Evolutionary conservation across 2,888 invertebrate species (phyloP).

Genomic region (Cryptus armator): DNA sequence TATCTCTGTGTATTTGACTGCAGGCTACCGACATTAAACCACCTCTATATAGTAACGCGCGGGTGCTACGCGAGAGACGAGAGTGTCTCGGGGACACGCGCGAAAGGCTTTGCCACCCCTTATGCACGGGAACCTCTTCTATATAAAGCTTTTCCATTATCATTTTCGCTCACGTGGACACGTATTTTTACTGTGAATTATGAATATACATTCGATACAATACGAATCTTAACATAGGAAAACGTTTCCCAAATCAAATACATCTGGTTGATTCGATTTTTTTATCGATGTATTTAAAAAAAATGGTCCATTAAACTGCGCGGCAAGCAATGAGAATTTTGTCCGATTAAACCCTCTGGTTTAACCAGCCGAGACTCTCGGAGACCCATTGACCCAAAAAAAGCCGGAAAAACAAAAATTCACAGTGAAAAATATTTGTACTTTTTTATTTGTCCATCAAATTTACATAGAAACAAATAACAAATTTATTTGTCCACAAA

Average conservation of each 20-base stretch:
- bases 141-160: constrained; percentile 20
- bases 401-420: too few species aligned
- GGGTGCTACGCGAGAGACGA: constrained; percentile 1
- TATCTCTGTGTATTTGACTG: constrained; percentile 64
- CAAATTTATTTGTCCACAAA: too few species aligned
- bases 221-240: neutral
- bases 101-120: constrained; percentile 51
- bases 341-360: too few species aligned
- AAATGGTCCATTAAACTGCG: too few species aligned
- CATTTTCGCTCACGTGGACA: constrained; percentile 50
- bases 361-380: too few species aligned
- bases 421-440: too few species aligned
- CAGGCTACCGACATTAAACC: constrained; percentile 65
- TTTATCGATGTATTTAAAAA: neutral
- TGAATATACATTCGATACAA: constrained; percentile 49
- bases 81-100: constrained; percentile 53
- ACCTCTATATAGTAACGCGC: constrained; percentile 31
- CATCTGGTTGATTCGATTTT: neutral
- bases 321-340: too few species aligned
- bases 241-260: neutral
- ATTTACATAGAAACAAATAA: too few species aligned
- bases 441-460: too few species aligned
- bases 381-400: too few species aligned
- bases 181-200: constrained; percentile 46
- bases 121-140: neutral